These are phyloP conservation scores for Parthenolecanium corni DNA, from an alignment of 2,888 invertebrate species.

Conservation along the genomic window DNA sequence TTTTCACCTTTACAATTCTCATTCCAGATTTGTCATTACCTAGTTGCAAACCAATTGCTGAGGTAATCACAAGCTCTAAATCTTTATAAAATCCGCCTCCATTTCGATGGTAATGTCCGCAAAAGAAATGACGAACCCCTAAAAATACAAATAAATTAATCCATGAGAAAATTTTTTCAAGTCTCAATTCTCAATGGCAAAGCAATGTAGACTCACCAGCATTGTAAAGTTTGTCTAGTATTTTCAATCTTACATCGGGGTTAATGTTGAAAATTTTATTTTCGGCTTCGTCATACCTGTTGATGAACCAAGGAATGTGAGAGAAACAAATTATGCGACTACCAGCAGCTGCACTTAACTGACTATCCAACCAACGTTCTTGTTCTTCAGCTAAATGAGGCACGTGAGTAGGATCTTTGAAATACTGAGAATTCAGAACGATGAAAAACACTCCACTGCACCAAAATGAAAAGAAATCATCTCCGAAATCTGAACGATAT, in stretches of 20 bases:
- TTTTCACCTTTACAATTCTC: constrained; percentile 39
- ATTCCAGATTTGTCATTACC: constrained; percentile 40
- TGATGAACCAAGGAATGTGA: constrained; percentile 42
- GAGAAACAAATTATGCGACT: constrained; percentile 40
- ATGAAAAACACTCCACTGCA: constrained; percentile 42
- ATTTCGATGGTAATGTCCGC: constrained; percentile 44
- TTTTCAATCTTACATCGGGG: constrained; percentile 35
- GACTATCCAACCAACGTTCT: constrained; percentile 39
- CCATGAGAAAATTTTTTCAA: too few relatives aligned
- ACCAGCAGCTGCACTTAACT: constrained; percentile 35
- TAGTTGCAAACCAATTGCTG: constrained; percentile 42
- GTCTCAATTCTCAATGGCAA: too few relatives aligned
- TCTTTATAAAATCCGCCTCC: constrained; percentile 39
- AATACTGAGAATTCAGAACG: constrained; percentile 42
- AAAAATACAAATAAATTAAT: constrained; percentile 29
- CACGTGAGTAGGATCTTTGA: constrained; percentile 32
- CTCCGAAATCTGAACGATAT: constrained; percentile 38
- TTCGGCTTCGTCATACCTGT: constrained; percentile 37
- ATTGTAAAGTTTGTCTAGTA: constrained; percentile 39
- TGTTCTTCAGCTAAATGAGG: constrained; percentile 38
- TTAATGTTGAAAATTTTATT: constrained; percentile 39
- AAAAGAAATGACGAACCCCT: constrained; percentile 42
- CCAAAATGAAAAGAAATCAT: constrained; percentile 44
- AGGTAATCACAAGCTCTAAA: constrained; percentile 41
- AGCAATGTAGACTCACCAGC: constrained; percentile 39